phyloP scores from a whole-genome alignment of 2,797 vertebrate genomes.

The Mormyrops attenuatus region DNA sequence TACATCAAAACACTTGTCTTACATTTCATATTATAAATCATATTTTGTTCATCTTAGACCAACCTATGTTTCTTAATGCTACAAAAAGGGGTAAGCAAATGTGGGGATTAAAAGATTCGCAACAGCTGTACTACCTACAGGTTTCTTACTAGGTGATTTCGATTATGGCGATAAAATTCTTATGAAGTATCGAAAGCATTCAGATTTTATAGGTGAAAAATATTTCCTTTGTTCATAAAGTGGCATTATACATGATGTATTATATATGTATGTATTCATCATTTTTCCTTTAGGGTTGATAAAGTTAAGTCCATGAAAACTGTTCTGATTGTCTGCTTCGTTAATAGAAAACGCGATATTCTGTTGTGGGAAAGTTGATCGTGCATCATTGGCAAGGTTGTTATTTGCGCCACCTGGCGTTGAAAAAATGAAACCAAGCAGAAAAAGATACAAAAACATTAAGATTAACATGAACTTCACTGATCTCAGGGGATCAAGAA shows the following conservation, averaged over 20 bases:
- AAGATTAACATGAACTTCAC: background rate
- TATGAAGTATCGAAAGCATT: background rate
- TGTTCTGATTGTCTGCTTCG: background rate
- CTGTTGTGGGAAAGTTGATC: background rate
- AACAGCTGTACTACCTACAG: background rate
- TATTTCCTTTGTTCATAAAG: background rate
- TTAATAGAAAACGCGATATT: background rate
- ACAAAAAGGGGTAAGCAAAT: background rate
- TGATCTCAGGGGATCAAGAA: background rate
- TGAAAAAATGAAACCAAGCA: background rate
- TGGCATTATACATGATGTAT: background rate
- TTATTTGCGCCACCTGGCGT: slow-evolving; percentile 21
- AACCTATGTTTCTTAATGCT: background rate
- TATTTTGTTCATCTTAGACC: background rate
- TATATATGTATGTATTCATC: background rate
- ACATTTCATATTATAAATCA: background rate
- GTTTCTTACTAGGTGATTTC: background rate
- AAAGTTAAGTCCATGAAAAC: background rate
- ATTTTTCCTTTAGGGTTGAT: background rate
- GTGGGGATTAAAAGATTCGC: background rate
- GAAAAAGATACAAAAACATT: background rate
- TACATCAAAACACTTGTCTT: background rate
- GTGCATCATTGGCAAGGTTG: background rate
- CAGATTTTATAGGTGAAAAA: background rate
- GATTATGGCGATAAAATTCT: background rate